Evolutionary conservation across 1,140 invertebrate genomes (phyloP), one percentile per base, ranked within the genome.

Genomic region (Tribolium madens): DNA sequence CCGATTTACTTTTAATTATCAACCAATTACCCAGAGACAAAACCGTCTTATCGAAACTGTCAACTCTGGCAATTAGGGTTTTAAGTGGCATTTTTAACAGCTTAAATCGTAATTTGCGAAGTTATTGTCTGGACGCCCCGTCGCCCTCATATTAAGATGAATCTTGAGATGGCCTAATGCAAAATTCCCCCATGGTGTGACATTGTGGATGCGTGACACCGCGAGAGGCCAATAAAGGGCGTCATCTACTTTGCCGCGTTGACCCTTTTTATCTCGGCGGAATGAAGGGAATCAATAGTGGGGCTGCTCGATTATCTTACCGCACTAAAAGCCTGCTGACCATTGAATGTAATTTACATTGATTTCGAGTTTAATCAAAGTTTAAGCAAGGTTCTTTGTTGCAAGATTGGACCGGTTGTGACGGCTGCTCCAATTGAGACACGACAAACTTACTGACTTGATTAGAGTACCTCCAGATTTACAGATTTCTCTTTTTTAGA

Each of bases 341-440:
- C 81, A 76, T 76, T 77, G 81, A 82, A 82, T 82, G 80, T 81
- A 82, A 82, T 82, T 82, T 82, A 82, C 81, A 82, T 82, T 82
- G 81, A 82, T 81, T 82, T 81, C 71, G 70, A 80, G 76, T 82
- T 80, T 82, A 81, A 82, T 82, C 80, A 82, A 82, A 82, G 60
- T 81, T 81, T 82, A 77, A 80, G 78, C 77, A 80, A 76, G 72
- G 79, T 75, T 68, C 80, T 82, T 81, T 81, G 79, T 81, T 77
- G 36, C 10, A 47, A 46, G 72, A 73, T 42, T 52, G 70, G 36
- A 48, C 69, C 60, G 12, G 31, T 68, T 33, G 36, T 42, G 36
- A 42, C 36, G 36, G 36, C 36, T 42, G 36, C 36, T 42, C 36
- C 9, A 42, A 42, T 42, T 42, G 36, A 42, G 36, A 42, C 36